Evolutionary conservation across 2,113 vertebrate genomes (phyloP), one percentile per base, ranked within the genome.

Genomic region (Puma concolor): DNA sequence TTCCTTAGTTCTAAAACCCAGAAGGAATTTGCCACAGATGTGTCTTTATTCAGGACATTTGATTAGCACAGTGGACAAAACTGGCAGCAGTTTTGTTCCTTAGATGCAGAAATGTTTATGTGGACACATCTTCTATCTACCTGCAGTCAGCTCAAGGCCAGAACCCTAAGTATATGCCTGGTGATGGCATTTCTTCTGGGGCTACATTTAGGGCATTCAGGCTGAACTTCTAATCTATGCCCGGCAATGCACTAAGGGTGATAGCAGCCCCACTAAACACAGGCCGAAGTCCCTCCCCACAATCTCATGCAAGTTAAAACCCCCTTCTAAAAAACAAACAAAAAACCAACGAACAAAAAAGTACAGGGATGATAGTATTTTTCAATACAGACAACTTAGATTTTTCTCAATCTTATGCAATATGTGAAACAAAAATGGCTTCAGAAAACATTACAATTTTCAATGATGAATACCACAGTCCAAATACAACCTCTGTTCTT

Each of bases 1-100:
- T 95, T 84, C 31, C 69, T 94, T 77, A 31, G 48, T 79, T 88
- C 31, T 38, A 92, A 97, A 64, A 54, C 85, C n/a, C 72, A 85
- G 48, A 88, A 89, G 54, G 44, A 91, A 88, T 86, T 60, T 79
- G 41, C 52, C 82, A 72, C 25, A 57, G 41, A 57, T 44, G 33
- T 25, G 38, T 52, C 92, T 95, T 85, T 91, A 83, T 71, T 81
- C 23, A 76, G 8, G 33, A 6, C 57, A 95, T 2, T 29, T 64
- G n/a, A 86, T 81, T 2, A 94, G 50, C 38, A 92, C n/a, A 82
- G 36, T 11, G 85, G 48, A 36, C 15, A 95, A 88, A 77, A 6
- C 16, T 4, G 48, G 64, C 67, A 83, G 48, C 15, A 17, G 17
- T 69, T 95, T 64, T 82, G 54, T 60, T 79, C 21, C 57, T 80